A percentile compares a stretch with the other conserved stretches of the same genome.
Conservation (phyloP, 2,113 vertebrate genomes). For the Anhinga rufa region DNA sequence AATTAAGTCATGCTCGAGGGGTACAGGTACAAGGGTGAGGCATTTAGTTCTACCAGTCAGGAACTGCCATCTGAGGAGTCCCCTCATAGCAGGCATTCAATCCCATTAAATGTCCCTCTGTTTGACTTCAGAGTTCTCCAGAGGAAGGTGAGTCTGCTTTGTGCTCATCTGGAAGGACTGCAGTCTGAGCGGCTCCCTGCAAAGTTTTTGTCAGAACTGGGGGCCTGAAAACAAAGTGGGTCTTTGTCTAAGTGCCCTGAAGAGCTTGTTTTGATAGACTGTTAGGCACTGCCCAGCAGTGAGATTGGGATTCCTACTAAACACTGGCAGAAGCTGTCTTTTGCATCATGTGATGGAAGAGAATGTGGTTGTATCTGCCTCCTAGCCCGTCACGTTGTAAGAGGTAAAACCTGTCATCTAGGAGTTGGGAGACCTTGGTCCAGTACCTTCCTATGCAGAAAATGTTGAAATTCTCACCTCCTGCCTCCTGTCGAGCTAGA, state of each 20-base stretch:
- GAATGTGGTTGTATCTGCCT: background rate
- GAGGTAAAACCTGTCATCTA: background rate
- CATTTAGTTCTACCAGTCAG: background rate
- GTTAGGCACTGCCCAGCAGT: background rate
- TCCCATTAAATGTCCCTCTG: too few species aligned
- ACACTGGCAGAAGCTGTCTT: background rate
- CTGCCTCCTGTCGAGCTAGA: background rate
- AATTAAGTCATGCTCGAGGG: too few species aligned
- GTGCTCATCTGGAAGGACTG: too few species aligned
- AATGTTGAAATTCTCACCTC: background rate
- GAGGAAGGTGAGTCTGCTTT: background rate
- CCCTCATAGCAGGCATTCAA: accelerated
- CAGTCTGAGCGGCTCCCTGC: background rate
- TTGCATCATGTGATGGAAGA: background rate
- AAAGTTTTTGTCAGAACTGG: background rate
- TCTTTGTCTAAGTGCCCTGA: background rate
- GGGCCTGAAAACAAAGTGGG: background rate
- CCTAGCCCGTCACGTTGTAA: accelerated
- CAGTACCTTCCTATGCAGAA: background rate
- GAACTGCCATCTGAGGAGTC: background rate
- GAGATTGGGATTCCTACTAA: background rate
- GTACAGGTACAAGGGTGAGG: background rate
- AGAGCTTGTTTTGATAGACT: background rate
- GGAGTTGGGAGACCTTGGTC: background rate
- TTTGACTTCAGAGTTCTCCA: background rate